phyloP scores from a whole-genome alignment of 2,797 vertebrate species.

The Neomorphus geoffroyi region DNA sequence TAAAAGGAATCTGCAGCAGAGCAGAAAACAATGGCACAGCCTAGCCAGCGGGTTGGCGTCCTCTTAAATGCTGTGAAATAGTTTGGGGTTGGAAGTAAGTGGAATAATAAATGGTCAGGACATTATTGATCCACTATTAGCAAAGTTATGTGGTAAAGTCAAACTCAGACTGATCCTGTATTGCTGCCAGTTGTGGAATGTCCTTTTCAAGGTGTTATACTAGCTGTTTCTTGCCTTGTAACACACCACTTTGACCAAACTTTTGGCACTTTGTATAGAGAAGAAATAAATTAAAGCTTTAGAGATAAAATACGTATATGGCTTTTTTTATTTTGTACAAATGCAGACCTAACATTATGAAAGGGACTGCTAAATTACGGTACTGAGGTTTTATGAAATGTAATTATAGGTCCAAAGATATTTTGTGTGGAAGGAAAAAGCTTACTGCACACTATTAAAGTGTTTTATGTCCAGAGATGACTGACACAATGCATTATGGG shows the following conservation, averaged over 20 bases:
- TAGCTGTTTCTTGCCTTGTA: not conserved
- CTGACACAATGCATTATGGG: constrained; percentile 73
- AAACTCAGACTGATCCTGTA: not conserved
- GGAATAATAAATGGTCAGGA: not conserved
- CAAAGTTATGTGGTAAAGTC: not conserved
- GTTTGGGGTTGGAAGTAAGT: not conserved
- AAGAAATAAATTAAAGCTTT: constrained; percentile 57
- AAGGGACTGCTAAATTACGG: constrained; percentile 66
- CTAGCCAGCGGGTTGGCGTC: not conserved
- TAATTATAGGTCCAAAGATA: constrained; percentile 73
- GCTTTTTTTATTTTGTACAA: constrained; percentile 36
- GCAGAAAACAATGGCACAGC: not conserved
- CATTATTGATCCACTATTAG: not conserved
- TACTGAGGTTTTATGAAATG: constrained; percentile 72
- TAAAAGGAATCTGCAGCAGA: not conserved
- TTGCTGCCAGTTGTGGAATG: not conserved
- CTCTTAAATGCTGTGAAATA: not conserved
- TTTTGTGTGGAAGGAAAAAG: constrained; percentile 61
- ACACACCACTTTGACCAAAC: not conserved
- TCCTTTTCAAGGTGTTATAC: constrained; percentile 13
- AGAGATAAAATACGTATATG: not conserved
- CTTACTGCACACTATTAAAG: constrained; percentile 69
- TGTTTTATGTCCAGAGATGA: constrained; percentile 74
- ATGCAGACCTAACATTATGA: constrained; percentile 63
- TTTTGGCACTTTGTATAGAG: constrained; percentile 31